A percentile compares a stretch with the other conserved stretches of the same genome.
Conservation (phyloP, 2,113 vertebrate genomes). For the Archilochus colubris region DNA sequence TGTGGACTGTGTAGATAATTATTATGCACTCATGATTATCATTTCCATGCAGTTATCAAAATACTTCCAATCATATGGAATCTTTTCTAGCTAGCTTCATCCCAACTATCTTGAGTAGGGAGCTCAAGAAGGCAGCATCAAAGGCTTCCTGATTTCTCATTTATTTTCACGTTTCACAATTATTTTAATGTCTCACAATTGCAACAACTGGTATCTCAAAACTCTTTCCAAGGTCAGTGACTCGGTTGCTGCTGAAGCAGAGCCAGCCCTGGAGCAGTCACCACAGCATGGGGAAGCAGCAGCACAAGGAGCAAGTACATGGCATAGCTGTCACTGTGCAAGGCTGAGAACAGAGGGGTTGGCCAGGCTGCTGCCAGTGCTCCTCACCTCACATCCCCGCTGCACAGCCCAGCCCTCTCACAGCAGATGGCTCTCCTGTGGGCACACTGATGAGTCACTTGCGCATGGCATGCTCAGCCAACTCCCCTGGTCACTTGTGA, state of each 20-base stretch:
- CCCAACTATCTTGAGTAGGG: not conserved
- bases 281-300: not conserved
- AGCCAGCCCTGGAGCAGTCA: not conserved
- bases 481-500: not conserved
- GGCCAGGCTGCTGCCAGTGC: not conserved
- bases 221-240: not conserved
- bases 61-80: constrained; percentile 24
- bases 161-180: not conserved
- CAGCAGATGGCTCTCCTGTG: rapidly evolving
- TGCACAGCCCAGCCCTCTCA: not conserved
- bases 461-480: not conserved
- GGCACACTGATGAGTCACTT: not conserved
- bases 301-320: not conserved
- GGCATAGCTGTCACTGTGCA: not conserved
- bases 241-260: not conserved
- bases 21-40: not conserved
- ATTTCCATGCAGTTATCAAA: constrained; percentile 35
- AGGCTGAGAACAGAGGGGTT: rapidly evolving
- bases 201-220: not conserved
- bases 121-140: constrained; percentile 42
- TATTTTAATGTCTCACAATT: not conserved
- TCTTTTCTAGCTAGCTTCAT: constrained; percentile 17
- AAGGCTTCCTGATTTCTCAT: constrained; percentile 25
- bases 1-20: not conserved
- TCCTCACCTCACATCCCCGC: rapidly evolving